phyloP scores from a whole-genome alignment of 2,113 vertebrate genomes.

The Ellobius talpinus region DNA sequence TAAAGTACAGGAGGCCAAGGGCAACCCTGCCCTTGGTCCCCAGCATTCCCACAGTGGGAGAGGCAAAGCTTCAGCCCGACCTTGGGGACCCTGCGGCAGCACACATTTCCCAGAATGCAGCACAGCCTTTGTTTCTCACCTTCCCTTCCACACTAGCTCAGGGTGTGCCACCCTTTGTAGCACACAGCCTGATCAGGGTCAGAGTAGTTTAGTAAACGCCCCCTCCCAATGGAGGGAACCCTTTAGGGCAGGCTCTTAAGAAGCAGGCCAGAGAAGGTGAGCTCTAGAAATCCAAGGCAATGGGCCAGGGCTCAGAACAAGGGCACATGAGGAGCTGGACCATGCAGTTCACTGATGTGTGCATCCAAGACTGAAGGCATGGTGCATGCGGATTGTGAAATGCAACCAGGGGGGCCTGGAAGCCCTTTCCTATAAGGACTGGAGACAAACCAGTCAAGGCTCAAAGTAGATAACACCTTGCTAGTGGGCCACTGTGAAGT shows the following conservation, averaged over 20 bases:
- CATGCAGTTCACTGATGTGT: not conserved
- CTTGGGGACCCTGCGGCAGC: not conserved
- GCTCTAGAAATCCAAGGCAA: not conserved
- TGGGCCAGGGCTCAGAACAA: not conserved
- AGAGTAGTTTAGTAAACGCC: not conserved
- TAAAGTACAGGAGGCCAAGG: not conserved
- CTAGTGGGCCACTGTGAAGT: conserved; percentile 50
- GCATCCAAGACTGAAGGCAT: conserved; percentile 45
- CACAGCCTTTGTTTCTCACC: not conserved
- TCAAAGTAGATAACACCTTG: conserved; percentile 53
- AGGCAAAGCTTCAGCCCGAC: accelerated
- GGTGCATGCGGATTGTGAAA: conserved; percentile 17
- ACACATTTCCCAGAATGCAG: not conserved
- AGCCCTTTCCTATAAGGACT: conserved; percentile 59
- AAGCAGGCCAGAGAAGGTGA: not conserved
- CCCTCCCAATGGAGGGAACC: not conserved
- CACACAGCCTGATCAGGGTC: not conserved
- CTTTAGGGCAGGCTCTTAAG: conserved; percentile 1
- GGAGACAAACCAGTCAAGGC: conserved; percentile 66
- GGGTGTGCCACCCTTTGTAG: not conserved
- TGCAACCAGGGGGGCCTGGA: conserved; percentile 25
- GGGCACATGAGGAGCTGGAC: not conserved
- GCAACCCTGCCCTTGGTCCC: not conserved
- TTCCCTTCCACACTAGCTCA: not conserved
- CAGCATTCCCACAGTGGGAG: conserved; percentile 20